Percentiles rank a stretch among this genome's conserved stretches.
These are phyloP conservation scores for Eueides isabella DNA, from an alignment of 1,140 invertebrate genomes.

Conservation along the genomic window DNA sequence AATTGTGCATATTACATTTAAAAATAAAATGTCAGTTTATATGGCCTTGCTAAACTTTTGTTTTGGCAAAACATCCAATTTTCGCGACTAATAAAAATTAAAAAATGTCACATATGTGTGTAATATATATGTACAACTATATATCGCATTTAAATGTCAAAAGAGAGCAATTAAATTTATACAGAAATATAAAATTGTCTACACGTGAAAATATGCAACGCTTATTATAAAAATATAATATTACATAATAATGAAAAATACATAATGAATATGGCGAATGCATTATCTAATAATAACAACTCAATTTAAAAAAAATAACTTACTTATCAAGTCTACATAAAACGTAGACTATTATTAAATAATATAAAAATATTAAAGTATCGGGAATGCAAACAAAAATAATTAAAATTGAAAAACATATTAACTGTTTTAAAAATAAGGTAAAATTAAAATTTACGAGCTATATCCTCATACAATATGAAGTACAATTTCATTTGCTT, in stretches of 20 bases:
- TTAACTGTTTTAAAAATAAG: background rate
- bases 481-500: too few relatives aligned
- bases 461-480: too few relatives aligned
- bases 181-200: conserved; percentile 8
- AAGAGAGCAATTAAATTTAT: conserved; percentile 13
- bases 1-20: background rate
- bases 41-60: background rate
- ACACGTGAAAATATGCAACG: background rate
- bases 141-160: background rate
- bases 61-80: background rate
- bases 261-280: conserved; percentile 44
- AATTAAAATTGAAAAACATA: background rate
- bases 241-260: conserved; percentile 23
- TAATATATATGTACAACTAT: background rate
- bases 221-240: conserved; percentile 1
- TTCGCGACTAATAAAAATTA: background rate
- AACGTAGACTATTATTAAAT: conserved; percentile 68
- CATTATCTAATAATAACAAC: conserved; percentile 54
- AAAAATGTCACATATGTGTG: background rate
- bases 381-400: conserved; percentile 40
- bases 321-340: conserved; percentile 75
- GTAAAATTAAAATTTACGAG: background rate
- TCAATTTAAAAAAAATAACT: conserved; percentile 65
- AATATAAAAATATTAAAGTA: conserved; percentile 33
- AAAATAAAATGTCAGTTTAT: background rate